These are phyloP conservation scores for Agrochola lychnidis DNA, from an alignment of 2,888 invertebrate genomes.

Conservation along the genomic window DNA sequence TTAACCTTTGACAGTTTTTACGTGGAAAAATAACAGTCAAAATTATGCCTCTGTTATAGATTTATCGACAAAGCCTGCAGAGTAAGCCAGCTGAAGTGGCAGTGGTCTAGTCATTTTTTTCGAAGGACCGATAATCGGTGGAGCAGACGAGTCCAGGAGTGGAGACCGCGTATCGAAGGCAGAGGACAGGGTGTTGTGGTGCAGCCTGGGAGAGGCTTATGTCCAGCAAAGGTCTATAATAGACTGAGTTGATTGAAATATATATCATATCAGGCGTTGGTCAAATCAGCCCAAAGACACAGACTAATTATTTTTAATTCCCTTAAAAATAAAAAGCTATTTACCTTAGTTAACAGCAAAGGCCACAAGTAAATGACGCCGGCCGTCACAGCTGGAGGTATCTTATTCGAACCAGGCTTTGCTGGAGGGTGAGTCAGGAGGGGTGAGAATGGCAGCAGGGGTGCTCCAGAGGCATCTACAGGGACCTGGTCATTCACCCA, in stretches of 20 bases:
- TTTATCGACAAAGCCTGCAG: neutral
- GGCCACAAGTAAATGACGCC: slow-evolving; percentile 83
- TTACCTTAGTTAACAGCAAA: slow-evolving; percentile 84
- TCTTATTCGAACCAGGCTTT: slow-evolving; percentile 71
- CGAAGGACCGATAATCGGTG: too few relatives aligned
- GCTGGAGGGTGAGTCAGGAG: slow-evolving; percentile 70
- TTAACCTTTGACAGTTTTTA: neutral
- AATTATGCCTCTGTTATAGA: neutral
- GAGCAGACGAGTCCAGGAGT: too few relatives aligned
- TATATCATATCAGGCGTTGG: neutral
- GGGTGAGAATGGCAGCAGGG: slow-evolving; percentile 85
- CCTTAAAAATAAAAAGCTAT: neutral
- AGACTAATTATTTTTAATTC: neutral
- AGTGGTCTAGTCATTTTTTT: too few relatives aligned
- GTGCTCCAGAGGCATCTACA: slow-evolving; percentile 81
- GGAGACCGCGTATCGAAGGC: too few relatives aligned
- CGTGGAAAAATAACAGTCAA: neutral
- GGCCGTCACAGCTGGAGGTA: slow-evolving; percentile 68
- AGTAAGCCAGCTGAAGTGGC: too few relatives aligned
- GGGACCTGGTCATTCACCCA: slow-evolving; percentile 88
- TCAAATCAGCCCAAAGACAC: neutral
- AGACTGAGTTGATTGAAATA: neutral
- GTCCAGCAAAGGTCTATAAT: too few relatives aligned
- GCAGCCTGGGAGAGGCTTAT: too few relatives aligned
- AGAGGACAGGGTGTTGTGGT: too few relatives aligned